Conservation (phyloP, 2,113 vertebrate genomes). For the Halcyon malimbica region DNA sequence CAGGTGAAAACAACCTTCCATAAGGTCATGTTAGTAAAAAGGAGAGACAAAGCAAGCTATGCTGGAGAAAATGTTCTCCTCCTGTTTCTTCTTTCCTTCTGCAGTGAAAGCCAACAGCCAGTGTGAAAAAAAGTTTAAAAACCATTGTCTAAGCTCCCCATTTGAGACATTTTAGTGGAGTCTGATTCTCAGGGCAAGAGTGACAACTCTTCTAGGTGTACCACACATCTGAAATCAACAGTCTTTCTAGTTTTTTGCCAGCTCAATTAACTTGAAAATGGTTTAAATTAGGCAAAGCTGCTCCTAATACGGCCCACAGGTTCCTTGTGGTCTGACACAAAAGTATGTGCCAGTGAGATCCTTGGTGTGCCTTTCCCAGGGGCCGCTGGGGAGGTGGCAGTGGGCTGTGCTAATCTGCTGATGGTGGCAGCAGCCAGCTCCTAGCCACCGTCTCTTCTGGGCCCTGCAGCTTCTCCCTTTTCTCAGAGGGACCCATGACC, state of each 20-base stretch:
- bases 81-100: not conserved
- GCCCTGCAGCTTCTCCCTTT: not conserved
- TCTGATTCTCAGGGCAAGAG: not conserved
- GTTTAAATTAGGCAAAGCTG: not conserved
- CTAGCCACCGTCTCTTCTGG: not conserved
- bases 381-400: rapidly evolving
- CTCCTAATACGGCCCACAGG: not conserved
- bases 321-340: not conserved
- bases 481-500: not conserved
- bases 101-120: not conserved
- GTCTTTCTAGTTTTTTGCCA: not conserved
- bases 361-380: not conserved
- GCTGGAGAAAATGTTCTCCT: not conserved
- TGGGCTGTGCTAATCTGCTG: not conserved
- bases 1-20: not conserved
- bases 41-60: not conserved
- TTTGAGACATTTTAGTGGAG: not conserved
- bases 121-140: not conserved
- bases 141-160: not conserved
- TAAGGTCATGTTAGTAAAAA: not conserved
- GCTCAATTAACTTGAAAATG: not conserved
- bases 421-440: not conserved
- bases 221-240: not conserved
- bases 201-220: not conserved
- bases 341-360: not conserved